Percentiles rank a stretch among this genome's conserved stretches.
These are phyloP conservation scores for Onchidella celtica DNA, from an alignment of 2,888 invertebrate species.

Conservation along the genomic window DNA sequence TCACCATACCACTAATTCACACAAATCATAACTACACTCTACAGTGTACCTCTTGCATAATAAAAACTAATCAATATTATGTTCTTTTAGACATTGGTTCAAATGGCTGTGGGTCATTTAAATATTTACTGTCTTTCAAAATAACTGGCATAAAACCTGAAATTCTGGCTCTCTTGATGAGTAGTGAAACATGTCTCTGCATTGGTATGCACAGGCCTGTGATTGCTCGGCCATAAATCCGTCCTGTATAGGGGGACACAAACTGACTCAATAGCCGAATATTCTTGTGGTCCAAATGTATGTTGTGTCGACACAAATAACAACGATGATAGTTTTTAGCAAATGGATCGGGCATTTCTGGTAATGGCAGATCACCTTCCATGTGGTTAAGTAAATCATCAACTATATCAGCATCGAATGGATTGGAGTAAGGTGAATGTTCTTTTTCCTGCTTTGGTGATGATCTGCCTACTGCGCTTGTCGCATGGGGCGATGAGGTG, in stretches of 20 bases:
- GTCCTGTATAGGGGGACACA: constrained; percentile 96
- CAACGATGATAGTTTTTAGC: constrained; percentile 87
- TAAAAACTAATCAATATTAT: too few relatives aligned
- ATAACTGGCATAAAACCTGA: constrained; percentile 89
- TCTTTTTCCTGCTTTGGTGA: background rate
- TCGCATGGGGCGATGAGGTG: background rate
- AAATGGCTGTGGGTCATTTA: constrained; percentile 94
- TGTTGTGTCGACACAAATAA: constrained; percentile 90
- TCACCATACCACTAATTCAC: too few relatives aligned
- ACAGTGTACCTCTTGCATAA: too few relatives aligned
- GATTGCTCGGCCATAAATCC: constrained; percentile 94
- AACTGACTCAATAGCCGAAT: constrained; percentile 95
- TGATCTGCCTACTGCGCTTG: background rate
- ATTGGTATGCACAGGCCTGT: constrained; percentile 94
- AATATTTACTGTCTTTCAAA: constrained; percentile 89
- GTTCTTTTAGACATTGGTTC: constrained; percentile 85
- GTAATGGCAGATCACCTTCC: constrained; percentile 61
- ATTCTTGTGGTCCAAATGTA: constrained; percentile 95
- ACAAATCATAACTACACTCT: too few relatives aligned
- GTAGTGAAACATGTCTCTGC: constrained; percentile 87
- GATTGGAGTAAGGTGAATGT: background rate
- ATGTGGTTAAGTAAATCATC: constrained; percentile 53
- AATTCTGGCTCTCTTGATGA: constrained; percentile 88
- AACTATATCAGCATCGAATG: constrained; percentile 40
- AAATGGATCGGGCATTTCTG: constrained; percentile 85